Evolutionary conservation across 2,888 invertebrate species (phyloP).

Genomic region (Drosophila fulvimacula): DNA sequence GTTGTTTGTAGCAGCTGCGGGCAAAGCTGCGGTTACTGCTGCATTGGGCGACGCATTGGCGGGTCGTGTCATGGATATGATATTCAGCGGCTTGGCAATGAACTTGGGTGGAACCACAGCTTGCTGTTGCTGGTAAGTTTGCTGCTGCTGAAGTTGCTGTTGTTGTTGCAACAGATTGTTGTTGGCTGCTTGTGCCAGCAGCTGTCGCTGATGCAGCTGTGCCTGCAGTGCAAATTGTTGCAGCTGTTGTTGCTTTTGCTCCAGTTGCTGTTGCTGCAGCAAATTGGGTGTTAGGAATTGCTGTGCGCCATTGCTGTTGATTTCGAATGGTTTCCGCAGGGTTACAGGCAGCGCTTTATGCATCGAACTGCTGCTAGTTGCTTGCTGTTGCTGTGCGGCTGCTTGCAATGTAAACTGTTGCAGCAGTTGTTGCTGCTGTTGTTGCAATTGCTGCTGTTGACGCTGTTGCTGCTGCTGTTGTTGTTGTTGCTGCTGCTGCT

Average conservation of each 20-base stretch:
- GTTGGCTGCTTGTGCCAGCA: constrained; percentile 71
- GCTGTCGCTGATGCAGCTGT: constrained; percentile 73
- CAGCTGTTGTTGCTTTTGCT: constrained; percentile 73
- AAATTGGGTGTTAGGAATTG: constrained; percentile 69
- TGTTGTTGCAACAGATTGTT: constrained; percentile 66
- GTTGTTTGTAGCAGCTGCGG: constrained; percentile 37
- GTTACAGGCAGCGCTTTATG: constrained; percentile 68
- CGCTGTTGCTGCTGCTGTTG: constrained; percentile 65
- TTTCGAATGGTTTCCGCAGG: constrained; percentile 72
- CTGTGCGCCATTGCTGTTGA: constrained; percentile 75
- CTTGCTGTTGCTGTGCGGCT: constrained; percentile 57
- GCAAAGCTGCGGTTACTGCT: constrained; percentile 61
- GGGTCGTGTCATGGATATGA: constrained; percentile 81
- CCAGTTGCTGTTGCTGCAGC: constrained; percentile 51
- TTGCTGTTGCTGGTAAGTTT: constrained; percentile 59
- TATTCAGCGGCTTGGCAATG: constrained; percentile 82
- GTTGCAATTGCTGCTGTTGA: constrained; percentile 65
- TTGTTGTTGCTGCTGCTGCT: constrained; percentile 69
- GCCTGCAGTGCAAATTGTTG: constrained; percentile 79
- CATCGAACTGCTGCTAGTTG: constrained; percentile 65
- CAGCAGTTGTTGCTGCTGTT: constrained; percentile 51
- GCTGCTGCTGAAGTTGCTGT: constrained; percentile 45
- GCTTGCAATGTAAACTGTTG: constrained; percentile 63
- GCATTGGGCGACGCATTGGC: constrained; percentile 68
- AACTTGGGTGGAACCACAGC: constrained; percentile 70